Percentiles rank a stretch among this genome's conserved stretches.
These are phyloP conservation scores for Perca flavescens DNA, from an alignment of 2,113 vertebrate genomes.

Conservation along the genomic window DNA sequence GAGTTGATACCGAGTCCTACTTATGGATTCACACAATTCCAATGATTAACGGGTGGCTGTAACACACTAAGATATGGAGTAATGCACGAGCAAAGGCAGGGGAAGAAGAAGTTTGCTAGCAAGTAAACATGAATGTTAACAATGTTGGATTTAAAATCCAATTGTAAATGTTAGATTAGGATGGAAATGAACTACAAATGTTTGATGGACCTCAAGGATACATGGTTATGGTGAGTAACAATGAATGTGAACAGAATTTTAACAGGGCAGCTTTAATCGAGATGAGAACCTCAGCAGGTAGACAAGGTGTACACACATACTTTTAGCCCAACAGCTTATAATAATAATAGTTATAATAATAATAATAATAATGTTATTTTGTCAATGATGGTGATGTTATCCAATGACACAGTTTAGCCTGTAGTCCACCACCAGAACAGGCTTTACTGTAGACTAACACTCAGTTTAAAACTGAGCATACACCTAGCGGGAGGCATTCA, in stretches of 20 bases:
- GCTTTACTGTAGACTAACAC: conserved; percentile 36
- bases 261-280: neutral
- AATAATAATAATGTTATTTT: neutral
- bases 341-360: no score
- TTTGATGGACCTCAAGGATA: neutral
- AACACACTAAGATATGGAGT: neutral
- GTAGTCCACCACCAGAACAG: neutral
- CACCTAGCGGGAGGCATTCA: conserved; percentile 31
- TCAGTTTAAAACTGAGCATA: conserved; percentile 45
- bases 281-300: no score
- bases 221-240: neutral
- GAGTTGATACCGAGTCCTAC: no score
- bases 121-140: no score
- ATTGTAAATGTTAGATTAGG: neutral
- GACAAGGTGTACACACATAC: neutral
- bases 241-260: no score
- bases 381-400: neutral
- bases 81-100: neutral
- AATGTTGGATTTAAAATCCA: neutral
- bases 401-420: neutral
- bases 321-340: no score
- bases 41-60: neutral
- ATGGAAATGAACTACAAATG: neutral
- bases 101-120: no score
- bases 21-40: no score